phyloP scores from a whole-genome alignment of 2,113 vertebrate species.

The Hemicordylus capensis region DNA sequence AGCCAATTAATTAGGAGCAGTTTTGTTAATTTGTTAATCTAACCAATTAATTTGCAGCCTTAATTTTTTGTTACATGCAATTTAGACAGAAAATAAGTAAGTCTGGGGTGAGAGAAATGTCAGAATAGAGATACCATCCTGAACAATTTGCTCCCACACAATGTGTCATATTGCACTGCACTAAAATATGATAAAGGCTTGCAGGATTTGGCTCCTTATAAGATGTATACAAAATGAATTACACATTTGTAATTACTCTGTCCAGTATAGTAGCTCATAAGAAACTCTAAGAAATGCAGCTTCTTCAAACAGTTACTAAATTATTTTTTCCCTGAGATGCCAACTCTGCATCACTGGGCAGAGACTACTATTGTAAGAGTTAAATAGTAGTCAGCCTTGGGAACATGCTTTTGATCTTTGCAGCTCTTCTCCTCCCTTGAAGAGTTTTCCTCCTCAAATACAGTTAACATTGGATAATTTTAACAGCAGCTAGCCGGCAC shows the following conservation, averaged over 20 bases:
- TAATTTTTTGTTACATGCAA: background rate
- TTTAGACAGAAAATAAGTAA: background rate
- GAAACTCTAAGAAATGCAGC: too few relatives aligned
- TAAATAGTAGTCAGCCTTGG: background rate
- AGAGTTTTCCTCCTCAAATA: too few relatives aligned
- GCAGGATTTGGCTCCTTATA: background rate
- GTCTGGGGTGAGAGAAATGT: background rate
- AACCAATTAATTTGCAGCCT: background rate
- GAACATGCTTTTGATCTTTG: too few relatives aligned
- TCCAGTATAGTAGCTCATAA: background rate
- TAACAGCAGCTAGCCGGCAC: too few relatives aligned
- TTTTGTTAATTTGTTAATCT: too few relatives aligned
- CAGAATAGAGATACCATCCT: background rate
- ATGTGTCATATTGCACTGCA: background rate
- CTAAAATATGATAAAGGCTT: background rate
- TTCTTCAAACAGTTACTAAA: background rate
- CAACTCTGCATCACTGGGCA: background rate
- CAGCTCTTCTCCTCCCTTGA: too few relatives aligned
- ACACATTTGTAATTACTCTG: background rate
- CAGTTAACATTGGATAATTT: too few relatives aligned
- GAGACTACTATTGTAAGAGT: background rate
- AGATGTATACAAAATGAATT: background rate
- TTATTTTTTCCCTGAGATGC: background rate
- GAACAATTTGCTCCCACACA: too few relatives aligned
- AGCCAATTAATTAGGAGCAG: too few relatives aligned